Percentiles rank a stretch among this genome's conserved stretches.
Evolutionary conservation across 1,140 invertebrate species (phyloP).

Genomic region (Mercenaria mercenaria): DNA sequence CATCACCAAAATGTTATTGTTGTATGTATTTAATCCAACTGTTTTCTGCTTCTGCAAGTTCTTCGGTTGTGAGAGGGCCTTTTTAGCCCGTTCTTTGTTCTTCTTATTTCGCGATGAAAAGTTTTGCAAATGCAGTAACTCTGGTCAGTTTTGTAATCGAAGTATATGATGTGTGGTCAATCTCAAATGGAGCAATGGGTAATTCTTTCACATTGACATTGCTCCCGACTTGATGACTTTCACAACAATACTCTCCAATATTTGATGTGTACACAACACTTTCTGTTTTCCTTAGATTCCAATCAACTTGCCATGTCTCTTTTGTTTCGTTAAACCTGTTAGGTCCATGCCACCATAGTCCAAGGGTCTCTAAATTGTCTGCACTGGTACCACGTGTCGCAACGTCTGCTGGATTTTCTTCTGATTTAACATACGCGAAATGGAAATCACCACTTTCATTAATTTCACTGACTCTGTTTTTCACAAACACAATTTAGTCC

Average conservation of each 20-base stretch:
- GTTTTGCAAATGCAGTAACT: not conserved
- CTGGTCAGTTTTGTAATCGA: conserved; percentile 13
- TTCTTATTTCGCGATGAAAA: not conserved
- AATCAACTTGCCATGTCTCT: not conserved
- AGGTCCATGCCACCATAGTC: conserved; percentile 10
- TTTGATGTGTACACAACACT: too few relatives aligned
- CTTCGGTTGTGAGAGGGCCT: not conserved
- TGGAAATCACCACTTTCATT: not conserved
- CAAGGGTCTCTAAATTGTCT: not conserved
- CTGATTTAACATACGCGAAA: not conserved
- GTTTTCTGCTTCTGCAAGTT: not conserved
- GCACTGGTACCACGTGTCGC: not conserved
- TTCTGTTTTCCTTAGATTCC: too few relatives aligned
- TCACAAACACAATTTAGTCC: conserved; percentile 1
- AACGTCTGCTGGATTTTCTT: conserved; percentile 24
- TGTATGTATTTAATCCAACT: not conserved
- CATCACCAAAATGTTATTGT: not conserved
- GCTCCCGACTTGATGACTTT: too few relatives aligned
- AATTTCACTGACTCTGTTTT: conserved; percentile 1
- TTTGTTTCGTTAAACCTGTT: not conserved
- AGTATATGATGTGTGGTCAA: not conserved
- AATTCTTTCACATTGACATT: too few relatives aligned
- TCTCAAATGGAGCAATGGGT: conserved; percentile 1
- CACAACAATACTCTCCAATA: too few relatives aligned
- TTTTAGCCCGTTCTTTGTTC: not conserved